phyloP scores from a whole-genome alignment of 2,888 invertebrate species.

The Phengaris alcon region DNA sequence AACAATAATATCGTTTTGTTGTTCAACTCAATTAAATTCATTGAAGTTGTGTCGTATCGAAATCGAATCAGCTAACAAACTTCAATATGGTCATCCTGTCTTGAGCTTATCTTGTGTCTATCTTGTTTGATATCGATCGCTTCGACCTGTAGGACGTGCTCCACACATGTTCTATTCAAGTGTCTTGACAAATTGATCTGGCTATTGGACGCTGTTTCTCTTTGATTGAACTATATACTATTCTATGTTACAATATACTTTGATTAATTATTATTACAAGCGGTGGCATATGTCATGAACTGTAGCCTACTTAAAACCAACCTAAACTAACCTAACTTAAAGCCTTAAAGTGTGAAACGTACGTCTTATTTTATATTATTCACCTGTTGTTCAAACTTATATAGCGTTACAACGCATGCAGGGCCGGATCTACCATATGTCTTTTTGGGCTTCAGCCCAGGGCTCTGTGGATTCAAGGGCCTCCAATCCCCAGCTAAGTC shows the following conservation, averaged over 20 bases:
- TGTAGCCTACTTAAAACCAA: too few species aligned
- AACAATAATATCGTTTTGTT: neutral
- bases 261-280: neutral
- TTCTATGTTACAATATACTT: neutral
- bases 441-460: too few species aligned
- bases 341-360: too few species aligned
- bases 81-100: conserved; percentile 12
- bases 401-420: too few species aligned
- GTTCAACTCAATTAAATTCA: conserved; percentile 16
- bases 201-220: neutral
- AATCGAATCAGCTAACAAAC: conserved; percentile 18
- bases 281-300: too few species aligned
- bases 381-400: too few species aligned
- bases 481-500: too few species aligned
- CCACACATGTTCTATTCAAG: conserved; percentile 5
- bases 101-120: conserved; percentile 12
- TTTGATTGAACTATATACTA: neutral
- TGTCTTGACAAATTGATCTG: neutral
- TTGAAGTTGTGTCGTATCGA: conserved; percentile 13
- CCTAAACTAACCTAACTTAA: too few species aligned
- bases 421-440: too few species aligned
- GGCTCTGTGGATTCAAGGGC: too few species aligned
- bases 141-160: conserved; percentile 18
- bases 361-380: too few species aligned
- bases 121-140: conserved; percentile 12